Percentiles rank a stretch among this genome's conserved stretches.
Evolutionary conservation across 1,140 invertebrate genomes (phyloP).

Genomic region (Tribolium madens): DNA sequence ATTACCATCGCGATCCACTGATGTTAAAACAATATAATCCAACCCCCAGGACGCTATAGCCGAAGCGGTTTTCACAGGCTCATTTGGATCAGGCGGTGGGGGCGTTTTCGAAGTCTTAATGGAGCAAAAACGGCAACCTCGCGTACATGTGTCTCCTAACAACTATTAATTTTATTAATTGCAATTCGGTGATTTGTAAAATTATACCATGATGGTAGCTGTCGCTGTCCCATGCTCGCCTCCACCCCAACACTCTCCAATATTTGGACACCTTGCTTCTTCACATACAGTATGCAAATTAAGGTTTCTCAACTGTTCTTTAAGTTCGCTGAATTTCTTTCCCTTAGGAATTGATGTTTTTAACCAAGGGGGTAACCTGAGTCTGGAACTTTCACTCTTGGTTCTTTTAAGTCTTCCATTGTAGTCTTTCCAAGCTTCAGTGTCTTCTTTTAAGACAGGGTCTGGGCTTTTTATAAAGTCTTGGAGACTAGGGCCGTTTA

Average conservation of each 20-base stretch:
- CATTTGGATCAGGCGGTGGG: slow-evolving; percentile 88
- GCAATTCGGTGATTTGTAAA: background rate
- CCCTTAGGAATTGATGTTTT: slow-evolving; percentile 95
- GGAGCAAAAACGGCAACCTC: slow-evolving; percentile 97
- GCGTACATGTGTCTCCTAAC: slow-evolving; percentile 92
- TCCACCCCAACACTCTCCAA: slow-evolving; percentile 99
- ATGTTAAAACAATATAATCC: slow-evolving; percentile 98
- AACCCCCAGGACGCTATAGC: slow-evolving; percentile 96
- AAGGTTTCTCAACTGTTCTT: slow-evolving; percentile 86
- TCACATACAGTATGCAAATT: slow-evolving; percentile 98
- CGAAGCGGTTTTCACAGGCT: slow-evolving; percentile 93
- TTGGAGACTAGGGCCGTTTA: slow-evolving; percentile 73
- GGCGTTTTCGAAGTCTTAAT: slow-evolving; percentile 96
- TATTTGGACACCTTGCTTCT: slow-evolving; percentile 99
- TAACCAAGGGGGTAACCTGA: slow-evolving; percentile 96
- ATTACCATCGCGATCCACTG: slow-evolving; percentile 95
- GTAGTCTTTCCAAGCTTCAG: slow-evolving; percentile 75
- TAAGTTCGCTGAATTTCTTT: slow-evolving; percentile 86
- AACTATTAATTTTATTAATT: slow-evolving; percentile 71
- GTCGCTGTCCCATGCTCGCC: slow-evolving; percentile 88
- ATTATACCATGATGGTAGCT: slow-evolving; percentile 87
- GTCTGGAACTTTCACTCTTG: slow-evolving; percentile 83
- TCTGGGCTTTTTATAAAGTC: slow-evolving; percentile 72
- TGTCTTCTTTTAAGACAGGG: slow-evolving; percentile 69
- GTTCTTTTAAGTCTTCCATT: slow-evolving; percentile 86